A percentile compares a stretch with the other conserved stretches of the same genome.
These are phyloP conservation scores for Chloebia gouldiae DNA, from an alignment of 2,113 vertebrate genomes.

Conservation along the genomic window DNA sequence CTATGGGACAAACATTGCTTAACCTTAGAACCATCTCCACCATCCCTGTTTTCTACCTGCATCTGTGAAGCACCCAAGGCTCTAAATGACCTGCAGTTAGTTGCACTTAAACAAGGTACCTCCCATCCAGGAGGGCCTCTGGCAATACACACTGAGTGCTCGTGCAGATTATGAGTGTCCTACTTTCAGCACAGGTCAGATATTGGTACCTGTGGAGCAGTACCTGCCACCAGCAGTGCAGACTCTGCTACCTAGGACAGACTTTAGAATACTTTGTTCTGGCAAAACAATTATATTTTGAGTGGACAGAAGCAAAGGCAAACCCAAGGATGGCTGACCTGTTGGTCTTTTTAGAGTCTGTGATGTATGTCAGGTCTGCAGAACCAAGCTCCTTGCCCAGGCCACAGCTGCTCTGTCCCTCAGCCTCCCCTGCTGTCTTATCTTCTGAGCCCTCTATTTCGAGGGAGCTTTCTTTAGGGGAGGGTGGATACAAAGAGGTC, in stretches of 20 bases:
- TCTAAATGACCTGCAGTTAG: not conserved
- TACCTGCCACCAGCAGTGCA: not conserved
- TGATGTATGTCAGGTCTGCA: not conserved
- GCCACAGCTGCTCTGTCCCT: constrained; percentile 15
- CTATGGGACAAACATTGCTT: constrained; percentile 50
- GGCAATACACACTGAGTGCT: not conserved
- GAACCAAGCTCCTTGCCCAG: constrained; percentile 11
- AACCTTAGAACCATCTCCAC: not conserved
- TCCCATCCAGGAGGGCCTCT: not conserved
- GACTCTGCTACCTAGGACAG: not conserved
- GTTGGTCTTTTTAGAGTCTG: constrained; percentile 19
- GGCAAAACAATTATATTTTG: not conserved
- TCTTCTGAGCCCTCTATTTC: constrained; percentile 62
- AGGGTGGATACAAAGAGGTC: constrained; percentile 68
- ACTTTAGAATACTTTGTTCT: not conserved
- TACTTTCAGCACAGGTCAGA: not conserved
- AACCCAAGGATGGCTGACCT: constrained; percentile 70
- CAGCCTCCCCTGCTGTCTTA: not conserved
- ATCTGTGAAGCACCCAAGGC: not conserved
- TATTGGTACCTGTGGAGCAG: not conserved
- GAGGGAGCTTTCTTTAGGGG: constrained; percentile 71
- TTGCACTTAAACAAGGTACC: not conserved
- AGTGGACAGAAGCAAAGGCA: not conserved
- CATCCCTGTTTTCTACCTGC: not conserved
- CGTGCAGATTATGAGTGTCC: not conserved